Conservation (phyloP, 2,113 vertebrate genomes). For the Phylloscopus trochilus region DNA sequence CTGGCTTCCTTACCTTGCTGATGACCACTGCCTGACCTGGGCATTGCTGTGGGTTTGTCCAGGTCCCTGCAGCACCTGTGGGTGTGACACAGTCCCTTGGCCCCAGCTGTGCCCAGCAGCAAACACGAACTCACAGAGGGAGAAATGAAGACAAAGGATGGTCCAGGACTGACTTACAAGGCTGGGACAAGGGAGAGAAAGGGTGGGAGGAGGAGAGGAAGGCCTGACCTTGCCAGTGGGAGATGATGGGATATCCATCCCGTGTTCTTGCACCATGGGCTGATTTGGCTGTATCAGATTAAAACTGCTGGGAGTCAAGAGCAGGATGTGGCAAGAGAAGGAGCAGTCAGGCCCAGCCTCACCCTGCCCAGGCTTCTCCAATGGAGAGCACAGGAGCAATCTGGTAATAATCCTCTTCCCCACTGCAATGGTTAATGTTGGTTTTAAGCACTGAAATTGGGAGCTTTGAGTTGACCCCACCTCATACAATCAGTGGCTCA, state of each 20-base stretch:
- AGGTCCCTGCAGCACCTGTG: background rate
- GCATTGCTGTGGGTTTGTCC: background rate
- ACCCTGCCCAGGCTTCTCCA: fast-evolving
- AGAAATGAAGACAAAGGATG: background rate
- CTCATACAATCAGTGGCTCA: background rate
- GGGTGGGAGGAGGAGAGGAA: background rate
- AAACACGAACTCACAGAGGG: background rate
- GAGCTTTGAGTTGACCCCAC: background rate
- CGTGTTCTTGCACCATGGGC: background rate
- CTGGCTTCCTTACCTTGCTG: background rate
- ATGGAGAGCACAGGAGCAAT: background rate
- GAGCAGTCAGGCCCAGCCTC: background rate
- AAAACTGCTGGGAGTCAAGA: background rate
- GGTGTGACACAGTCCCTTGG: too few relatives aligned
- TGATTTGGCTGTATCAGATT: background rate
- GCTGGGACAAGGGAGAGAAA: background rate
- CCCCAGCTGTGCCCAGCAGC: background rate
- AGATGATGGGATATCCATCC: background rate
- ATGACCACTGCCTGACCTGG: background rate
- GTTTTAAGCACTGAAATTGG: background rate
- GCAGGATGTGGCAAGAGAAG: background rate
- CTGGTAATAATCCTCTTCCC: background rate
- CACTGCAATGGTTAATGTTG: background rate
- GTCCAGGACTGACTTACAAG: background rate
- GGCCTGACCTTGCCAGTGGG: background rate